Evolutionary conservation across 2,888 invertebrate species (phyloP).

Genomic region (Bursaphelenchus okinawaensis): DNA sequence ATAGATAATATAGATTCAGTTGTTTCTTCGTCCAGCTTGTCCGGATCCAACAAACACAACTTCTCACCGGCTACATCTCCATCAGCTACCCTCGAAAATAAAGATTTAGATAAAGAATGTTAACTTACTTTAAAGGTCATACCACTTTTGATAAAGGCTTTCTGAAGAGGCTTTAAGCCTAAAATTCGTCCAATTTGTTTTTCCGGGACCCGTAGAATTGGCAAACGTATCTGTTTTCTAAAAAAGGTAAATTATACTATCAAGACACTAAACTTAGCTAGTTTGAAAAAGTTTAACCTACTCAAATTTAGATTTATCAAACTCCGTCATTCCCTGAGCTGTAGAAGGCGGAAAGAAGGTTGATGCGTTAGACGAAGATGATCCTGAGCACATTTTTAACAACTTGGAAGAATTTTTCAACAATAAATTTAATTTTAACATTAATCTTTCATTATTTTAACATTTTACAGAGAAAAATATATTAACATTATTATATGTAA

Average conservation of each 20-base stretch:
- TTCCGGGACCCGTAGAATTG: conserved; percentile 17
- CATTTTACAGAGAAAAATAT: too few relatives aligned
- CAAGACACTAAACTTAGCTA: neutral
- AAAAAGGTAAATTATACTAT: conserved; percentile 4
- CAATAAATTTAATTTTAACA: too few relatives aligned
- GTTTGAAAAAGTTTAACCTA: conserved; percentile 12
- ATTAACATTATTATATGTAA: too few relatives aligned
- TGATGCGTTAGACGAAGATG: neutral
- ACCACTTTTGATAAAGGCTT: conserved; percentile 6
- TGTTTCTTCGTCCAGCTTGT: conserved; percentile 24
- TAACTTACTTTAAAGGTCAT: conserved; percentile 20
- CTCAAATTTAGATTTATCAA: conserved; percentile 35
- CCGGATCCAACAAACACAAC: conserved; percentile 43
- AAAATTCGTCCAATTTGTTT: conserved; percentile 26
- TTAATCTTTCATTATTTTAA: too few relatives aligned
- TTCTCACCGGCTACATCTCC: conserved; percentile 16
- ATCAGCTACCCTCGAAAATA: conserved; percentile 9
- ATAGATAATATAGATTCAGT: conserved; percentile 14
- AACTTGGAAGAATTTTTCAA: too few relatives aligned
- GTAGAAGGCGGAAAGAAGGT: conserved; percentile 29
- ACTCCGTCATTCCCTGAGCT: conserved; percentile 39
- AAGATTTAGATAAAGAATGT: neutral
- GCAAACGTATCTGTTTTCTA: conserved; percentile 23
- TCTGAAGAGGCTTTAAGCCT: conserved; percentile 14
- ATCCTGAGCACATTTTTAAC: too few relatives aligned